Conservation (phyloP, 1,140 invertebrate species). For the honey bee (Apis mellifera) region Amel_HAv3.1 CM009932.2:5326501-5327000, state of each 20-base stretch:
- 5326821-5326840: background rate
- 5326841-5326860: conserved; percentile 2
- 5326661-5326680: background rate
- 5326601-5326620: background rate
- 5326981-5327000: background rate
- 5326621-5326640: background rate
- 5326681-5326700: background rate
- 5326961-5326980: background rate
- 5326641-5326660: background rate
- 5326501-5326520: background rate
- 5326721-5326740: conserved; percentile 21
- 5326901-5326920: background rate
- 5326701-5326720: background rate
- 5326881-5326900: background rate
- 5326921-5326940: background rate
- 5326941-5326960: background rate
- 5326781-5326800: background rate
- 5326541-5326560: conserved; percentile 11
- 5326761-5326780: background rate
- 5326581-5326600: conserved; percentile 4
- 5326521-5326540: background rate
- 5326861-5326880: background rate
- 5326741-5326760: background rate
- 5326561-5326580: background rate
- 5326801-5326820: conserved; percentile 15